Evolutionary conservation across 2,888 invertebrate species (phyloP).

Genomic region (Melolontha melolontha): DNA sequence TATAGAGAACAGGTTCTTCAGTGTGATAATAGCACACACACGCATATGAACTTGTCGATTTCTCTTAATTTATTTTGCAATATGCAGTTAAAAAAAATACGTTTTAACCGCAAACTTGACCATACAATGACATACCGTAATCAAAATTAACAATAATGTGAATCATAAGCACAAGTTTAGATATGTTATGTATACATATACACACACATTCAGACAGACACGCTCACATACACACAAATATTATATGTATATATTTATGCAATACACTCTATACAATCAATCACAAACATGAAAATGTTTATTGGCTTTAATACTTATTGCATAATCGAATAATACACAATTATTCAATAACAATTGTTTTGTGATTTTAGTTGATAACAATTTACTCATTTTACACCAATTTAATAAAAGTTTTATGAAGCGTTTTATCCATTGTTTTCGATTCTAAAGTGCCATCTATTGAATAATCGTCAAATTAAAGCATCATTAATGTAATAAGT

Average conservation of each 20-base stretch:
- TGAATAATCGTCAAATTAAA: no score
- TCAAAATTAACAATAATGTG: slow-evolving; percentile 23
- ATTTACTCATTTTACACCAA: not conserved
- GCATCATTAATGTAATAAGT: no score
- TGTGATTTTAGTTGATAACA: not conserved
- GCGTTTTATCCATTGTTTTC: no score
- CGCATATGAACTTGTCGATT: slow-evolving; percentile 15
- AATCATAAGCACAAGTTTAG: not conserved
- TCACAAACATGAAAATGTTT: no score
- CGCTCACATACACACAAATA: no score
- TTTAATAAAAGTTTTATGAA: not conserved
- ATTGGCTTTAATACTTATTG: no score
- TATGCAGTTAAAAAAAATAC: not conserved
- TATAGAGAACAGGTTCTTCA: slow-evolving; percentile 18
- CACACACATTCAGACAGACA: no score
- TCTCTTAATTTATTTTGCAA: slow-evolving; percentile 22
- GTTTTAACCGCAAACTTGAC: slow-evolving; percentile 34
- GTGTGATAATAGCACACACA: not conserved
- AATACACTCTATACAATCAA: no score
- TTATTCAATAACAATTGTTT: not conserved
- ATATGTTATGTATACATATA: not conserved
- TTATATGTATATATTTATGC: no score
- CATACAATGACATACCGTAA: slow-evolving; percentile 26
- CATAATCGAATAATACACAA: no score
- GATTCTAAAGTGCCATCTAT: no score